A percentile compares a stretch with the other conserved stretches of the same genome.
Conservation (phyloP, 2,797 vertebrate genomes). For the Orestias chungarensis region DNA sequence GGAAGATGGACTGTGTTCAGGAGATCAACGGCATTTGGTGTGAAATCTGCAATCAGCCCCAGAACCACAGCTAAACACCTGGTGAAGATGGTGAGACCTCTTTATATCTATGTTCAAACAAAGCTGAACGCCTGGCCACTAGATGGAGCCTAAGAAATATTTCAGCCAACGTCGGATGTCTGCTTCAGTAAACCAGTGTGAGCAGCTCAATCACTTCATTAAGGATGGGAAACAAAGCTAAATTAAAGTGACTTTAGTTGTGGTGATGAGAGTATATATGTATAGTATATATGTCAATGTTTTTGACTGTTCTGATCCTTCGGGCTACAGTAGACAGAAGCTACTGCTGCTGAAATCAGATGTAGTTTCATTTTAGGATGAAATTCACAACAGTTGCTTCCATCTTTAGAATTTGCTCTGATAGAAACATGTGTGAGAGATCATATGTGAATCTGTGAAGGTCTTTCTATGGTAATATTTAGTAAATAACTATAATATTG, state of each 20-base stretch:
- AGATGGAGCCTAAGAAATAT: conserved; percentile 8
- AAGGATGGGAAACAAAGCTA: too few species aligned
- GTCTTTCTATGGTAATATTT: too few species aligned
- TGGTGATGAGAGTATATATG: background rate
- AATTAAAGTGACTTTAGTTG: background rate
- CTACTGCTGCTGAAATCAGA: too few species aligned
- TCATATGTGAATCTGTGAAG: too few species aligned
- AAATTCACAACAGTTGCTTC: too few species aligned
- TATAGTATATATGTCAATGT: background rate
- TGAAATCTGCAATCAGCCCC: background rate
- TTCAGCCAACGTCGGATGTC: background rate
- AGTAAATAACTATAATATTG: too few species aligned
- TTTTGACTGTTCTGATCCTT: background rate
- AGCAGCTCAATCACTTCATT: background rate
- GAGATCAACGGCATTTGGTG: background rate
- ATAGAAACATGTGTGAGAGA: too few species aligned
- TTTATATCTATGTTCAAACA: background rate
- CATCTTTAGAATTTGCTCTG: too few species aligned
- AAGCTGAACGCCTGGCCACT: background rate
- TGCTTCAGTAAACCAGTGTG: background rate
- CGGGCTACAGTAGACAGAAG: background rate
- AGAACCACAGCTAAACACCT: background rate
- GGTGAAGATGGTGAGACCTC: background rate
- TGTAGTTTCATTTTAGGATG: too few species aligned
- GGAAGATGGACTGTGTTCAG: background rate